Base-by-base conservation (phyloP, 2,797 vertebrate genomes). In the Cheracebus regulus region DNA sequence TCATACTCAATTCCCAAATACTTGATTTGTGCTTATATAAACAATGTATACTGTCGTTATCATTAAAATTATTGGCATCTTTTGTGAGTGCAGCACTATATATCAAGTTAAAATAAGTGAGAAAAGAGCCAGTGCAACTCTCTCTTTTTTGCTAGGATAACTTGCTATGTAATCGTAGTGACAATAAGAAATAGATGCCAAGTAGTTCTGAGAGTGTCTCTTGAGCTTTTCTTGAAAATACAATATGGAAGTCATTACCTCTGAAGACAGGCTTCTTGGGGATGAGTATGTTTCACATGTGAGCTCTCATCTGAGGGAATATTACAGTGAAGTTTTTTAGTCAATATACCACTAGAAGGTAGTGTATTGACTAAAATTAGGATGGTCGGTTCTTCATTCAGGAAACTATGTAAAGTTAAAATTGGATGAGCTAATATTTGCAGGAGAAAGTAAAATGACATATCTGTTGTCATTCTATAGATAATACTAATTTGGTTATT, bases 121-220 rank as follows among this genome's bases (percentile, higher is more conserved):
- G 1, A 39, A 9, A 72, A 58, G 2, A 78, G 0, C 0, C 14
- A 75, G 4, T 50, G 10, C 17, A 3, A n/a, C 33, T 52, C 48
- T 46, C 2, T 76, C 7, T 11, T 46, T 36, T 46, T 79, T 67
- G 1, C 81, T 73, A 78, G 7, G 5, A 15, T 73, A 48, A 72
- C 0, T 1, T 73, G 15, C 2, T n/a, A 4, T 41, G 9, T 44
- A 50, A 46, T 10, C 8, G 1, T 28, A 50, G 2, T 76, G 33
- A 72, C 20, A 8, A 28, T 9, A 50, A 70, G n/a, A 1, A 80
- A 3, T 4, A 87, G 7, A 80, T 1, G 30, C 2, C 24, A 72
- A 8, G 2, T 12, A 33, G 75, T 10, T 87, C n/a, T 50, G 15
- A 76, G 33, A 58, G 1, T 22, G 3, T 36, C 26, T 76, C 28